Base-by-base conservation (phyloP, 2,888 invertebrate species). In the Drosophila mayaguana region DNA sequence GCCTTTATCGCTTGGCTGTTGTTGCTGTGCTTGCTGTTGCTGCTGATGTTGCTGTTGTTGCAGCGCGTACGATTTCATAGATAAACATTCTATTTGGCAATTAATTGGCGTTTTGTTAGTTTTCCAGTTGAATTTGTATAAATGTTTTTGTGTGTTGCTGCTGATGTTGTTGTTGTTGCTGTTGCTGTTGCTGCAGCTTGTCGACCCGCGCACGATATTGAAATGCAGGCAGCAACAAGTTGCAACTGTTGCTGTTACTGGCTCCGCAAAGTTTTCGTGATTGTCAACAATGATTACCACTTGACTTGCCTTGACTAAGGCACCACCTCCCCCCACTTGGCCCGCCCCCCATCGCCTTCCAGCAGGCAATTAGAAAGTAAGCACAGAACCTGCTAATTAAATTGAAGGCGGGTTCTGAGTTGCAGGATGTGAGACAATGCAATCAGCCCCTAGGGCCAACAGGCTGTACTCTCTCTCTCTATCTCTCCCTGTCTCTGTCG, bases 51-150 rank as follows among this genome's bases (percentile, higher is more conserved):
- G 65, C 22, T 71, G 69, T 22, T 59, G 61, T 32, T 73, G 80
- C 64, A 53, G 83, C 64, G 65, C 68, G 48, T 78, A 75, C 85
- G 91, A 91, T 91, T 90, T 88, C 73, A 75, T 84, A 91, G 91
- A 91, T 91, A 90, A 90, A 88, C 89, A 89, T 88, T 91, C 91
- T 88, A 91, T 91, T 91, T 91, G 91, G 90, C 90, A 91, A 91
- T 91, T 91, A 91, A 91, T 91, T 91, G 90, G 89, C 88, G 77
- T 87, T 86, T 84, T 89, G 88, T 86, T 84, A 85, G 85, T 89
- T 88, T 89, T 88, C 86, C 86, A 88, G 72, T 77, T 77, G 86
- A 88, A 86, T 86, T 86, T 89, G 89, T 89, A 85, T 88, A 85
- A 87, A 80, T 78, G 80, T 88, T 84, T 70, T 70, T 67, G 64